Evolutionary conservation across 2,888 invertebrate species (phyloP).

Genomic region (Tenthredo notha): DNA sequence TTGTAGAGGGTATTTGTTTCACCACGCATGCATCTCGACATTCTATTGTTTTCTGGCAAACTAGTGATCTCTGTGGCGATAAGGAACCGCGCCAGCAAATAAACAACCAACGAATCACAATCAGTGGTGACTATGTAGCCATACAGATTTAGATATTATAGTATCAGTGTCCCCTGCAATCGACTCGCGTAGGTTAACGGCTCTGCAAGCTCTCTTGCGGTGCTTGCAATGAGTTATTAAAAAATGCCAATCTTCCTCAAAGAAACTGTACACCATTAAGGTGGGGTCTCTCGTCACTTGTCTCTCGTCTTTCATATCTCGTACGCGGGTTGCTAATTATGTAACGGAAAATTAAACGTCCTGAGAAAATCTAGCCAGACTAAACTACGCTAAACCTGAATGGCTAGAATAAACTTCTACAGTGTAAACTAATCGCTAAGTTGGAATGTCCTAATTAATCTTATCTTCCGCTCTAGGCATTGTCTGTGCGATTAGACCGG

Average conservation of each 20-base stretch:
- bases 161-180: conserved; percentile 35
- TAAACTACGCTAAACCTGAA: not conserved
- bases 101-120: conserved; percentile 21
- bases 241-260: conserved; percentile 70
- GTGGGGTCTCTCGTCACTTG: conserved; percentile 2
- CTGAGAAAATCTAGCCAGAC: conserved; percentile 56
- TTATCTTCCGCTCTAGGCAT: not conserved
- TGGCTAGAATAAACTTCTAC: not conserved
- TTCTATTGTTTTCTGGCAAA: conserved; percentile 67
- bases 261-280: conserved; percentile 5
- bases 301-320: not conserved
- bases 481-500: not conserved
- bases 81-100: conserved; percentile 51
- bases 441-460: not conserved
- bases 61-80: conserved; percentile 63
- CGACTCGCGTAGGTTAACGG: conserved; percentile 60
- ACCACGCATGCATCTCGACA: conserved; percentile 54
- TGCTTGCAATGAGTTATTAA: conserved; percentile 63
- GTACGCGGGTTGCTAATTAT: conserved; percentile 48
- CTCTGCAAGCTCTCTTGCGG: conserved; percentile 32
- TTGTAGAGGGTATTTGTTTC: conserved; percentile 38
- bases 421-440: not conserved
- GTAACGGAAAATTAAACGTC: conserved; percentile 63
- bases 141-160: conserved; percentile 62
- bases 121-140: not conserved